Evolutionary conservation across 2,113 vertebrate genomes (phyloP), one percentile per base, ranked within the genome.

Genomic region (Ochotona princeps): DNA sequence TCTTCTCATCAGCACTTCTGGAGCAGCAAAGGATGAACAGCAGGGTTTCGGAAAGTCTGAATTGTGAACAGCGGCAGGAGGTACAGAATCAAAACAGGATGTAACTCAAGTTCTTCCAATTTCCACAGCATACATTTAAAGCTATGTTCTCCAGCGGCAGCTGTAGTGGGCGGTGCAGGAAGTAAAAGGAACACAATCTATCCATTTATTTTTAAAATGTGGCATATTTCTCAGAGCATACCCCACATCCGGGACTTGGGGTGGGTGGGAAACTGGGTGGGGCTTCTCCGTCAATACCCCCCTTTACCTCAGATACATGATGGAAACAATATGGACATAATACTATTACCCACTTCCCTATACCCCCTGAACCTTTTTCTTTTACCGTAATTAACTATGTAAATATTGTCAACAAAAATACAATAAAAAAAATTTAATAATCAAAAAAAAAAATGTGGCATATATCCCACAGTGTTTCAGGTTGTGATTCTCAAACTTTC

Each of bases 31-130:
- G 6, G 84, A 86, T 54, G 70, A 95, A 90, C 76, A 84, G 82
- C 30, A 83, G 87, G 66, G 72, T 67, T 87, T 76, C 92, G 93
- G 54, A 89, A 95, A 54, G 51, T 83, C 47, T 0, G 44, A 26
- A 96, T 66, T 80, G 78, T 21, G 87, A 97, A 54, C 1, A 89
- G 70, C 80, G 35, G 1, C 67, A 92, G 73, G 32, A 93, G 49
- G 15, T 67, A 28, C 3, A 38, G 74, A 87, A 84, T 63, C 35
- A 95, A 91, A 94, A 96, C 93, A 78, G 85, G 90, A 89, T 95
- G 87, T 89, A 92, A 49, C 32, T 69, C 86, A 83, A 94, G 95
- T 84, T 70, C 97, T 86, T 95, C 92, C 93, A 96, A 96, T 61
- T 85, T 70, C 75, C 75, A 70, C 0, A 92, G 89, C 75, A 96